A percentile compares a stretch with the other conserved stretches of the same genome.
Evolutionary conservation across 1,140 invertebrate genomes (phyloP).

Genomic region (Oppia nitens): DNA sequence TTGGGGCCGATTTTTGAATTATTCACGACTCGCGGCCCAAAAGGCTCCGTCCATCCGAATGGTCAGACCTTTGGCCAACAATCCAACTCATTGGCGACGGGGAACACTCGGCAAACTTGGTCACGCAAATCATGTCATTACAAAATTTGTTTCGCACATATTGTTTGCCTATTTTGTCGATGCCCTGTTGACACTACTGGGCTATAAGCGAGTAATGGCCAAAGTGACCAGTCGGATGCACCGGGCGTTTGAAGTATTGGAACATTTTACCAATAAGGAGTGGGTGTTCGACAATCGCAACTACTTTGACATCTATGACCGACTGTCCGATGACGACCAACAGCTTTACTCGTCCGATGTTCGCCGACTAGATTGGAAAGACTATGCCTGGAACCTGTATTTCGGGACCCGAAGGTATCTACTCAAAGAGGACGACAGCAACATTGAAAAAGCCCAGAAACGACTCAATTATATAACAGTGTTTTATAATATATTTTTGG

Average conservation of each 20-base stretch:
- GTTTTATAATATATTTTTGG: neutral
- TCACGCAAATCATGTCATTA: neutral
- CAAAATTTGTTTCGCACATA: slow-evolving; percentile 11
- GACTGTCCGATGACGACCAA: neutral
- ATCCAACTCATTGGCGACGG: neutral
- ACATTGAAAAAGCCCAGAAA: slow-evolving; percentile 22
- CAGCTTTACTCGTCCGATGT: slow-evolving; percentile 49
- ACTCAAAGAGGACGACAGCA: slow-evolving; percentile 17
- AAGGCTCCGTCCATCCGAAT: neutral
- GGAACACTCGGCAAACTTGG: neutral
- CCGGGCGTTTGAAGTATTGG: slow-evolving; percentile 38
- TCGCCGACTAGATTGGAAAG: slow-evolving; percentile 41
- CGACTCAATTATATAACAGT: neutral
- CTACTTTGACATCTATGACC: slow-evolving; percentile 35
- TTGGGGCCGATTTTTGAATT: slow-evolving; percentile 5
- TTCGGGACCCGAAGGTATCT: slow-evolving; percentile 12
- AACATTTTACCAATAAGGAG: slow-evolving; percentile 56
- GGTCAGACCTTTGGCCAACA: slow-evolving; percentile 7
- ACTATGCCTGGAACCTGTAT: slow-evolving; percentile 34
- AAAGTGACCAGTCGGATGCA: slow-evolving; percentile 16
- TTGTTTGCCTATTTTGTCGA: slow-evolving; percentile 14
- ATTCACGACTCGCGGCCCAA: neutral
- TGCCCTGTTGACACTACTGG: slow-evolving; percentile 5
- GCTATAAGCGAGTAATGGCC: slow-evolving; percentile 12
- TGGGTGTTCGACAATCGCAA: slow-evolving; percentile 65